Evolutionary conservation across 2,113 vertebrate genomes (phyloP), one percentile per base, ranked within the genome.

Genomic region (Athene cunicularia): DNA sequence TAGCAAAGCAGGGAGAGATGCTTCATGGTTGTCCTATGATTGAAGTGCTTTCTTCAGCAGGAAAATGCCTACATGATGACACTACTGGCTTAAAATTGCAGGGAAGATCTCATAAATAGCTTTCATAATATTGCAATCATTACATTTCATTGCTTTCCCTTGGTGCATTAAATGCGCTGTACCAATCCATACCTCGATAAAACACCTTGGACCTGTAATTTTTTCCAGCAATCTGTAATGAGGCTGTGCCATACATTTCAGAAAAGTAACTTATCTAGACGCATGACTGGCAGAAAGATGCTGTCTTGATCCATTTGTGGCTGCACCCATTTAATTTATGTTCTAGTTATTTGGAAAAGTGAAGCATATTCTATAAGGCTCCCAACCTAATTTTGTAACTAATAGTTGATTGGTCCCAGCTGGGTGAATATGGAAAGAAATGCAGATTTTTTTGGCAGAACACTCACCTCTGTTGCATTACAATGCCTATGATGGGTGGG

Each of bases 371-470:
- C 63, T 80, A 2, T 56, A 62, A 52, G 45, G 43, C 8, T 71
- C 27, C 28, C 14, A 26, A 16, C 53, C 77, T 83, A 22, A 85
- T 90, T 91, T 95, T 96, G 43, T 50, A 62, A 64, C 52, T 41
- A 73, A 59, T 4, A 62, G 39, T 49, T 93, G 56, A 33, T 81
- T 72, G 49, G 37, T 73, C 49, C 24, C 58, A 88, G 5, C 23
- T 90, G 60, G 45, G 56, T 66, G 28, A 80, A 50, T 66, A 62
- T 5, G 62, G 47, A 79, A 66, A 83, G 12, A 39, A 9, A 30
- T 77, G 59, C 32, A 66, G 50, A 30, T 15, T 50, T 73, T 72
- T 71, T 75, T 93, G 43, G 64, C 50, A 72, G 50, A 95, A 56
- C 27, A 8, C 32, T 90, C n/a, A 28, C 55, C 47, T 95, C 52